A percentile compares a stretch with the other conserved stretches of the same genome.
phyloP scores from a whole-genome alignment of 2,113 vertebrate genomes.

The Prochilodus magdalenae region DNA sequence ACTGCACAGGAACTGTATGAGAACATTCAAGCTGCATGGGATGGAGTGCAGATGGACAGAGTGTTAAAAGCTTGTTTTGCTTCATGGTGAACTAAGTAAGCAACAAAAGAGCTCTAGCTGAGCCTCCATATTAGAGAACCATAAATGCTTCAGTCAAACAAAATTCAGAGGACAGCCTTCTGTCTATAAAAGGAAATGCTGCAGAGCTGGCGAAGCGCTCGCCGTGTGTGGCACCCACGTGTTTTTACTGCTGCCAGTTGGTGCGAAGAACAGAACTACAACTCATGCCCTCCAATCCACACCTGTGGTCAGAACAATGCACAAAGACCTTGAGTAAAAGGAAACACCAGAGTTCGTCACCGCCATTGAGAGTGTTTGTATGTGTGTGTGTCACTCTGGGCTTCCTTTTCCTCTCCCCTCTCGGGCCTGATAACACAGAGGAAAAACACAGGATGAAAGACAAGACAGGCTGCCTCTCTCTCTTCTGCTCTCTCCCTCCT shows the following conservation, averaged over 20 bases:
- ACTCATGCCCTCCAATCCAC: constrained; percentile 29
- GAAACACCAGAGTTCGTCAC: constrained; percentile 45
- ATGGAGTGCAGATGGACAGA: too few relatives aligned
- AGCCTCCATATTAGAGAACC: not conserved
- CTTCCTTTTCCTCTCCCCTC: constrained; percentile 63
- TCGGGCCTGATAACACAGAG: constrained; percentile 50
- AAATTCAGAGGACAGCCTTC: not conserved
- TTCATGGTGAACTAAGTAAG: too few relatives aligned
- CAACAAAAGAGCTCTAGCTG: not conserved
- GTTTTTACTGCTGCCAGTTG: constrained; percentile 29
- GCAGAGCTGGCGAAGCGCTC: not conserved
- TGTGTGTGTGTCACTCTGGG: constrained; percentile 29
- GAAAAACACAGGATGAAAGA: constrained; percentile 51
- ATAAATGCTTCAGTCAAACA: constrained; percentile 1
- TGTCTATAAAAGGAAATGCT: constrained; percentile 30
- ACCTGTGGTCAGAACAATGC: constrained; percentile 54
- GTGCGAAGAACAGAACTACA: constrained; percentile 35
- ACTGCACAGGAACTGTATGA: too few relatives aligned
- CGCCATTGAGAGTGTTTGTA: constrained; percentile 17
- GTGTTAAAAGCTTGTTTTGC: too few relatives aligned
- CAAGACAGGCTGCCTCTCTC: constrained; percentile 22
- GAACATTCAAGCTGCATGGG: too few relatives aligned
- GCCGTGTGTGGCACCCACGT: constrained; percentile 5
- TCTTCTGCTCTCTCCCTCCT: constrained; percentile 4
- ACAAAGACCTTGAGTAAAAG: constrained; percentile 62